These are phyloP conservation scores for Acholoe squamosa DNA, from an alignment of 2,888 invertebrate genomes.

Conservation along the genomic window DNA sequence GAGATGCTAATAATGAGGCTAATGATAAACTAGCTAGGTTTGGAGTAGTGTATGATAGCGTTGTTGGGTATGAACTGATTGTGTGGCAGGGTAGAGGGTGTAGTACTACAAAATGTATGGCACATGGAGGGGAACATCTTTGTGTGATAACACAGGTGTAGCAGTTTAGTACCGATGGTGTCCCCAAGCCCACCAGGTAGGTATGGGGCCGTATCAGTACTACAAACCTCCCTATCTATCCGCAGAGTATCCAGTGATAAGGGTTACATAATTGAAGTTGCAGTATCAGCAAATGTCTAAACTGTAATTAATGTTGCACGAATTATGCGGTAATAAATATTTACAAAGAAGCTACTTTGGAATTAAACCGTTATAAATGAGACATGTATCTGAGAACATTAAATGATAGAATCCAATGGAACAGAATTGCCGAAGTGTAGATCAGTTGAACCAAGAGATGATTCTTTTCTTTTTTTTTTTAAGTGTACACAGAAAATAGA, in stretches of 20 bases:
- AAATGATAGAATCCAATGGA: background rate
- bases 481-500: conserved; percentile 24
- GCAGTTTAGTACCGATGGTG: background rate
- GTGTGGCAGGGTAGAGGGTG: too few relatives aligned
- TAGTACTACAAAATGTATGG: too few relatives aligned
- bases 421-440: too few relatives aligned
- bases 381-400: background rate
- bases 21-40: too few relatives aligned
- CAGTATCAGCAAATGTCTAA: background rate
- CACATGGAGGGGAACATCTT: too few relatives aligned
- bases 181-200: too few relatives aligned
- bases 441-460: too few relatives aligned
- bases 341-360: background rate
- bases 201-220: background rate
- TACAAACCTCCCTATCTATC: background rate
- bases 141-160: background rate
- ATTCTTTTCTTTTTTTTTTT: background rate
- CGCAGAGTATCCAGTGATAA: background rate
- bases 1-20: too few relatives aligned
- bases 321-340: background rate
- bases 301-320: background rate
- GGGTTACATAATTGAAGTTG: background rate
- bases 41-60: too few relatives aligned
- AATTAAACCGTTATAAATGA: too few relatives aligned
- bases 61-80: too few relatives aligned